These are phyloP conservation scores for Tachina fera DNA, from an alignment of 2,888 invertebrate genomes.

Conservation along the genomic window DNA sequence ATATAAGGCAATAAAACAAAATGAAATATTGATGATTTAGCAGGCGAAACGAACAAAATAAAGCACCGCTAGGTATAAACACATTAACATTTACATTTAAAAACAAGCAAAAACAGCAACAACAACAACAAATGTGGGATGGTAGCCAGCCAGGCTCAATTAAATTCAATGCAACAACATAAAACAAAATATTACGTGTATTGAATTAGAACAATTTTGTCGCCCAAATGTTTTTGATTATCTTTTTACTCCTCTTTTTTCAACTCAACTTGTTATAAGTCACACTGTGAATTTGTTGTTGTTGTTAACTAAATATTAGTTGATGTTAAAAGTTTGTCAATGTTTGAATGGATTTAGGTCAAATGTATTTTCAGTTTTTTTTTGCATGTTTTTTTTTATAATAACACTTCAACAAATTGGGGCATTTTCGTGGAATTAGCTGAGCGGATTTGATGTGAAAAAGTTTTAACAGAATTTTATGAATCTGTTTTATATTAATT, in stretches of 20 bases:
- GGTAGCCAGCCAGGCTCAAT: slow-evolving; percentile 54
- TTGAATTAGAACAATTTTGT: slow-evolving; percentile 71
- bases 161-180: slow-evolving; percentile 47
- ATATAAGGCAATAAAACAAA: slow-evolving; percentile 47
- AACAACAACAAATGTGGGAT: slow-evolving; percentile 46
- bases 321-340: slow-evolving; percentile 48
- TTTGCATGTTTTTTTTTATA: not conserved
- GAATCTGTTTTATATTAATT: too few species aligned
- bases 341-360: slow-evolving; percentile 46
- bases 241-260: slow-evolving; percentile 22
- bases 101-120: not conserved
- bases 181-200: slow-evolving; percentile 69
- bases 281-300: slow-evolving; percentile 51
- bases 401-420: not conserved
- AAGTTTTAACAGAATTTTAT: too few species aligned
- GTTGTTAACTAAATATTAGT: slow-evolving; percentile 38
- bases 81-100: not conserved
- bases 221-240: slow-evolving; percentile 26
- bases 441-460: not conserved
- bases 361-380: slow-evolving; percentile 1
- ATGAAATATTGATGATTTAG: slow-evolving; percentile 38
- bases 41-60: slow-evolving; percentile 8
- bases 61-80: slow-evolving; percentile 26
- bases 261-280: slow-evolving; percentile 34
- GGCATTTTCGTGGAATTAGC: not conserved